A percentile compares a stretch with the other conserved stretches of the same genome.
Conservation (phyloP, 2,113 vertebrate species). For the Rattus rattus region DNA sequence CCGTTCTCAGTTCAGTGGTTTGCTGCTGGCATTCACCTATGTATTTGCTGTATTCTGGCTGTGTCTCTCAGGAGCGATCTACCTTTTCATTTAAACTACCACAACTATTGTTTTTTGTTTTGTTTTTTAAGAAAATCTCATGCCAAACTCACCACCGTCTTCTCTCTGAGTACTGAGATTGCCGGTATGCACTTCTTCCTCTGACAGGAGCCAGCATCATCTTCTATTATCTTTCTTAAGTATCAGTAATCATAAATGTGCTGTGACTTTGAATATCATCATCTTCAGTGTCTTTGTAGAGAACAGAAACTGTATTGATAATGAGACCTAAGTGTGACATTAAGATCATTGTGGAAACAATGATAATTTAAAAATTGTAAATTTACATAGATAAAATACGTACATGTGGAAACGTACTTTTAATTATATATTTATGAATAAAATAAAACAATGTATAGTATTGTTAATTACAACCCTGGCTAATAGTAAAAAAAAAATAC, state of each 20-base stretch:
- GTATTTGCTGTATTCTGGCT: no score
- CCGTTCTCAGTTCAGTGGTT: no score
- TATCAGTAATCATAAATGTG: not conserved
- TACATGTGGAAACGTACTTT: not conserved
- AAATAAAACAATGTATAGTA: not conserved
- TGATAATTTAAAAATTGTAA: not conserved
- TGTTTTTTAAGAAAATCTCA: not conserved
- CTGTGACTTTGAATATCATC: not conserved
- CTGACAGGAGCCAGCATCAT: not conserved
- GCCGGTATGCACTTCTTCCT: not conserved
- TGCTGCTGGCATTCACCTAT: no score
- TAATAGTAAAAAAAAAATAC: not conserved
- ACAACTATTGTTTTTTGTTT: not conserved
- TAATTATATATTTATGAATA: not conserved
- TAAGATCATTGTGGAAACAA: conserved; percentile 30
- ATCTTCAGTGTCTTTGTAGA: not conserved
- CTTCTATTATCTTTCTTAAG: not conserved
- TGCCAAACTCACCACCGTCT: not conserved
- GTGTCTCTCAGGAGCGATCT: no score
- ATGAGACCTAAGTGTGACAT: not conserved
- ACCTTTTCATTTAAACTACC: not conserved
- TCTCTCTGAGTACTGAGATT: not conserved
- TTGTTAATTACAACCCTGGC: not conserved
- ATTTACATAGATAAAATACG: not conserved
- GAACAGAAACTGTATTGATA: not conserved